Percentiles rank a stretch among this genome's conserved stretches.
Conservation (phyloP, 1,140 invertebrate species). For the Drosophila subobscura region DNA sequence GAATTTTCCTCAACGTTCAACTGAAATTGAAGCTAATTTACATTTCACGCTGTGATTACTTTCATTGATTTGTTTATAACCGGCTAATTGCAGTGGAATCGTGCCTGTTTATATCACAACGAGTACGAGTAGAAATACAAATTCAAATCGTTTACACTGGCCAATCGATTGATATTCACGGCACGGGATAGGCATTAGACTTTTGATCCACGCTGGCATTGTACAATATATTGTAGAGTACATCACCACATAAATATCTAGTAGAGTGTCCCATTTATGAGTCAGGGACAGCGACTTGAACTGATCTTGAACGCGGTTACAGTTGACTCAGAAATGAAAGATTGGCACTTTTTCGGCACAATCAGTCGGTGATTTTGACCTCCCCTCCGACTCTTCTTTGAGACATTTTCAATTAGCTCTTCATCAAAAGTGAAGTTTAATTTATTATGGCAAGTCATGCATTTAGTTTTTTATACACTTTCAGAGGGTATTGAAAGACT, state of each 20-base stretch:
- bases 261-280: constrained; percentile 38
- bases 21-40: constrained; percentile 1
- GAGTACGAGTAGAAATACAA: not conserved
- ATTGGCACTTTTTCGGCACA: too few relatives aligned
- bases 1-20: not conserved
- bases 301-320: constrained; percentile 13
- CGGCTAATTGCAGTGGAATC: constrained; percentile 24
- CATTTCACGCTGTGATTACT: constrained; percentile 24
- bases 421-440: constrained; percentile 8
- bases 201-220: constrained; percentile 27
- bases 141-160: not conserved
- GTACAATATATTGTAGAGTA: constrained; percentile 9
- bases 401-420: constrained; percentile 26
- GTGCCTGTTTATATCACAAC: constrained; percentile 5
- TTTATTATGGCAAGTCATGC: constrained; percentile 13
- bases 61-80: constrained; percentile 15
- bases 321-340: not conserved
- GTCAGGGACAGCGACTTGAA: constrained; percentile 14
- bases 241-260: constrained; percentile 1
- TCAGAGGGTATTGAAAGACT: constrained; percentile 6
- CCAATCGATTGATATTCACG: constrained; percentile 21
- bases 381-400: not conserved
- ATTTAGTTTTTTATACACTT: not conserved
- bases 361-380: too few relatives aligned
- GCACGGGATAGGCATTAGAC: constrained; percentile 29